Base-by-base conservation (phyloP, 2,113 vertebrate species). In the Colius striatus region DNA sequence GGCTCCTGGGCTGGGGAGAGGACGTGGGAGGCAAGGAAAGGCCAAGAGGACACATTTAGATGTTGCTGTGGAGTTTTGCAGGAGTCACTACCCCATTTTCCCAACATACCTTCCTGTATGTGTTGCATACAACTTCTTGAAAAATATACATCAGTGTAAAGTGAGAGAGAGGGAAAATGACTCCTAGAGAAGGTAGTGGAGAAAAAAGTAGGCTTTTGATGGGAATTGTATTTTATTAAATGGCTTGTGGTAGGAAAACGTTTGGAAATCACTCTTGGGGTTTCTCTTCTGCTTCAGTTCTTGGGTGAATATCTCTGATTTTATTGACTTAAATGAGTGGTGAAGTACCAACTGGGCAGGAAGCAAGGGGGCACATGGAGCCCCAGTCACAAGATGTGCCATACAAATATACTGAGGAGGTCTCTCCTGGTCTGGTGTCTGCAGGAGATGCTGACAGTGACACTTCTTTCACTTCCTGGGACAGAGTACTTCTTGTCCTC, bases 291-390 rank as follows among this genome's bases (percentile, higher is more conserved):
- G 0, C 51, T 62, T 47, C 47, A 51, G 19, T 60, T 82, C 54
- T 87, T n/a, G n/a, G n/a, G n/a, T n/a, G n/a, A n/a, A 34, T 71
- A 27, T 88, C 1, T 0, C 60, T 43, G 8, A 61, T 74, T 60
- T 17, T 13, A 45, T 29, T 72, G 65, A 61, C 48, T 83, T 54
- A 41, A 68, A 76, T 38, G 50, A 91, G 25, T 72, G 75, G 61
- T 54, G 72, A 87, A 41, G 50, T 21, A 72, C 70, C 7, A 7
- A 16, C 20, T 2, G 2, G 38, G 36, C 60, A 38, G 1, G 2
- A 45, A 62, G 47, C 0, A 0, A 60, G 27, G 53, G 54, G 50
- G 43, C 6, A 6, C 0, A 0, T 1, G 2, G 36, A 43, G 26
- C 48, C 50, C n/a, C 43, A 17, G 14, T 1, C 38, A 1, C 27